Conservation (phyloP, 2,113 vertebrate genomes). For the Nettapus auritus region DNA sequence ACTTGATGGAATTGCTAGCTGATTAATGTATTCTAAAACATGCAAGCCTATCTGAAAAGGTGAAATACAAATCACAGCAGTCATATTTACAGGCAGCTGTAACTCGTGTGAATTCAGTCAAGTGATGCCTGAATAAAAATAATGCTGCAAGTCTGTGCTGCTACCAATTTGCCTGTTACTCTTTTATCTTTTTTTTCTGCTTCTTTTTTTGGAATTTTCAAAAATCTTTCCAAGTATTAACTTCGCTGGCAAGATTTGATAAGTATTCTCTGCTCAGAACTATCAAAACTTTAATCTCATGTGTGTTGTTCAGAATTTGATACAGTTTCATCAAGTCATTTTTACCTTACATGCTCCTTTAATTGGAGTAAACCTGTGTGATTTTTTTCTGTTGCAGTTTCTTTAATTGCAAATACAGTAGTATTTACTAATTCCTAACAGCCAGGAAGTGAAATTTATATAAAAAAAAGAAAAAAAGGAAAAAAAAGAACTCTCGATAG, state of each 20-base stretch:
- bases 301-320: not conserved
- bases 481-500: not conserved
- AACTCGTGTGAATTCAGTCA: not conserved
- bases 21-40: not conserved
- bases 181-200: not conserved
- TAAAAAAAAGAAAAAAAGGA: not conserved
- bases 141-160: not conserved
- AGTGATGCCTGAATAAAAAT: not conserved
- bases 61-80: not conserved
- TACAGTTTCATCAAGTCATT: not conserved
- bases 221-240: not conserved
- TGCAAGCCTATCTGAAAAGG: not conserved
- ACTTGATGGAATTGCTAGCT: not conserved
- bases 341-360: not conserved
- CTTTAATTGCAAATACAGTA: not conserved
- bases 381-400: not conserved
- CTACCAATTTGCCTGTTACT: not conserved
- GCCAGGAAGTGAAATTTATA: not conserved
- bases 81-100: not conserved
- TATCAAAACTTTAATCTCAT: not conserved
- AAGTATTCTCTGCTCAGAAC: not conserved
- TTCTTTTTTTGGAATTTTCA: not conserved
- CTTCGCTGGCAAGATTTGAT: not conserved
- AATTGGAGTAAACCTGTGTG: not conserved
- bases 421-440: not conserved